Evolutionary conservation across 2,797 vertebrate genomes (phyloP).

Genomic region (Acanthurus lineatus): DNA sequence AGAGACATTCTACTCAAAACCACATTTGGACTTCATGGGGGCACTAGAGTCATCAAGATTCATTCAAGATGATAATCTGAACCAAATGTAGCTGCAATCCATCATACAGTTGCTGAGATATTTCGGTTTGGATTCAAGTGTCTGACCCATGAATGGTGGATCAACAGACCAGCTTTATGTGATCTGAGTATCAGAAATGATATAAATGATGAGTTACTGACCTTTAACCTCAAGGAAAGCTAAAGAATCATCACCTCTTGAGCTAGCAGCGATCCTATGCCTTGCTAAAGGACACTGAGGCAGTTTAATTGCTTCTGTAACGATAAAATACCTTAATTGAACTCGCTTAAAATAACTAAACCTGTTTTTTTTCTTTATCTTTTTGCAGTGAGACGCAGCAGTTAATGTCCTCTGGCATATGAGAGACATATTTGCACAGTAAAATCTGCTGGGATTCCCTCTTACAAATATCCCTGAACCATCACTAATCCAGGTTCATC

Average conservation of each 20-base stretch:
- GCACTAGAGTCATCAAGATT: too few species aligned
- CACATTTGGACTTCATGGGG: too few species aligned
- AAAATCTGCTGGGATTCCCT: conserved; percentile 57
- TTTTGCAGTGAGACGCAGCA: neutral
- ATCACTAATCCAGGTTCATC: conserved; percentile 69
- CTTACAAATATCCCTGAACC: conserved; percentile 67
- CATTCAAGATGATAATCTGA: too few species aligned
- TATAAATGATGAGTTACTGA: too few species aligned
- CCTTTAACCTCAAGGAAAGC: neutral
- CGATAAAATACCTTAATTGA: too few species aligned
- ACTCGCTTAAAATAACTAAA: too few species aligned
- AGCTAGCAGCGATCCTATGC: neutral
- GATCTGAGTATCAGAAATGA: too few species aligned
- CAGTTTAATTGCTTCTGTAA: neutral
- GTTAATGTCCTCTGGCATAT: conserved; percentile 13
- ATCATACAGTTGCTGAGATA: too few species aligned
- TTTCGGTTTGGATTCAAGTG: too few species aligned
- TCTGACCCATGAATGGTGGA: too few species aligned
- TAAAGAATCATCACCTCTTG: neutral
- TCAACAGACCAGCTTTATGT: too few species aligned
- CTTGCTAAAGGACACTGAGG: neutral
- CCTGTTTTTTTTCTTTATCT: neutral
- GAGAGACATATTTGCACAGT: conserved; percentile 43
- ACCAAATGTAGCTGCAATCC: neutral
- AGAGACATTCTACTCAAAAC: too few species aligned